Base-by-base conservation (phyloP, 1,140 invertebrate genomes). In the Drosophila suzukii region DNA sequence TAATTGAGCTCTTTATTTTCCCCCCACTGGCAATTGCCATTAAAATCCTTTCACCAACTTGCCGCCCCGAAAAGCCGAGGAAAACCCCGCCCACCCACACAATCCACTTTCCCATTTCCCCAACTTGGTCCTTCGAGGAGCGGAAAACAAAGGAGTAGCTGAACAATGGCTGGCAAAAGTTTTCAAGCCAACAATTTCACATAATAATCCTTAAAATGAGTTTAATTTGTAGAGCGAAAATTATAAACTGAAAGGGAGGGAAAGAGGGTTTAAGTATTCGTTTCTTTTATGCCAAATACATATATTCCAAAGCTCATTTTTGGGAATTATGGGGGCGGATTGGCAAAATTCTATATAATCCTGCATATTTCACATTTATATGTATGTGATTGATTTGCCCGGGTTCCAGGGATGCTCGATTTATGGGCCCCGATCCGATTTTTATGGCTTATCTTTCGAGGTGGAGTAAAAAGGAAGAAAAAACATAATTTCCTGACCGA, bases 131-230 rank as follows among this genome's bases (percentile, higher is more conserved):
- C 30, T 44, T 55, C 11, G 13, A 24, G 50, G 8, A 17, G 43
- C 43, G 34, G 66, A 50, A 70, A 71, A 71, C 67, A 71, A 71
- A 71, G 34, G 51, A 70, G 44, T 6, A 20, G 51, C 51, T 17
- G 20, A 75, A 85, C 76, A 77, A 83, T 83, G 63, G 72, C 68
- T 57, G 68, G 50, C 58, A 63, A 75, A 78, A 79, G 46, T 82
- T 82, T 70, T 53, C 66, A 58, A 83, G 70, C 83, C 85, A 89
- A 79, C 78, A 89, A 89, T 89, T 89, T 88, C 72, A 73, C 70
- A 91, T 88, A 88, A 91, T 91, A 91, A 91, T 91, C 82, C 88
- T 83, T 78, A 91, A 91, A 91, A 91, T 91, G 80, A 91, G 88
- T 78, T 91, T 91, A 91, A 91, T 91, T 91, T 91, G 88, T 91